These are phyloP conservation scores for Leptarthrus brevirostris DNA, from an alignment of 2,888 invertebrate genomes.

Conservation along the genomic window DNA sequence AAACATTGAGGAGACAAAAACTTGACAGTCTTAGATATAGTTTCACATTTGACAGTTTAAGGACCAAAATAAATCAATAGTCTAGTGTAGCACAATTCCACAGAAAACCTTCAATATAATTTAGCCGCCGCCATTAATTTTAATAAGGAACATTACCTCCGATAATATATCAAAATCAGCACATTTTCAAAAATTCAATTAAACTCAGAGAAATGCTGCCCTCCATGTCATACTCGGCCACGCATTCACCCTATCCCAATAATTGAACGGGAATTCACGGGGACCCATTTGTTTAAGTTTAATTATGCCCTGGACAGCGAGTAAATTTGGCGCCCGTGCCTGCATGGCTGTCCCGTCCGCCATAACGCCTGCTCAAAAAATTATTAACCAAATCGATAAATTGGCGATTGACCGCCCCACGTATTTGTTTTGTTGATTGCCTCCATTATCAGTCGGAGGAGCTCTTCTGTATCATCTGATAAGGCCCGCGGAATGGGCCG, in stretches of 20 bases:
- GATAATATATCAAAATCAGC: no score
- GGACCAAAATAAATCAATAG: no score
- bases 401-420: constrained; percentile 42
- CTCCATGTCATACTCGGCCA: no score
- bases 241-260: not conserved
- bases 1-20: no score
- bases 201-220: no score
- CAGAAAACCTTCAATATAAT: no score
- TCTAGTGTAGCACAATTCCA: no score
- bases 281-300: constrained; percentile 44
- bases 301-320: constrained; percentile 34
- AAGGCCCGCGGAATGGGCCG: not conserved
- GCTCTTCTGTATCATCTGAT: constrained; percentile 28
- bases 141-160: no score
- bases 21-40: no score
- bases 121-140: no score
- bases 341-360: not conserved
- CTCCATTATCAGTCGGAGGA: constrained; percentile 36
- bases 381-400: constrained; percentile 45
- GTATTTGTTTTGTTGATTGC: constrained; percentile 47
- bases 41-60: no score
- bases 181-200: no score
- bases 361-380: constrained; percentile 34
- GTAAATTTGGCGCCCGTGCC: constrained; percentile 4
- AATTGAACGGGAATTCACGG: constrained; percentile 41